Percentiles rank a stretch among this genome's conserved stretches.
Evolutionary conservation across 2,797 vertebrate genomes (phyloP).

Genomic region (Carduelis carduelis): DNA sequence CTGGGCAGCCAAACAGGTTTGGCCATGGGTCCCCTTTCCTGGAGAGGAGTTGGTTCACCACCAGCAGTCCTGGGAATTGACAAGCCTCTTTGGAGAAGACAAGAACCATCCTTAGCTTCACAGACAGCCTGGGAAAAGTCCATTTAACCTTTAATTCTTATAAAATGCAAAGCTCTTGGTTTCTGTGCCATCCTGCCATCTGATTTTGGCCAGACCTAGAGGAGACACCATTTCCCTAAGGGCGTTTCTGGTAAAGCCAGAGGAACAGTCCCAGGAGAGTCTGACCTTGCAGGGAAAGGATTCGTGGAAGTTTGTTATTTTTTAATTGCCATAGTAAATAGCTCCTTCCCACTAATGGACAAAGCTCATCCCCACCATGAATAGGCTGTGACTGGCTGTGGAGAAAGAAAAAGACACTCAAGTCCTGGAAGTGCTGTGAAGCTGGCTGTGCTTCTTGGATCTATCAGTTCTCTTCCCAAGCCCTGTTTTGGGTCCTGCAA

Average conservation of each 20-base stretch:
- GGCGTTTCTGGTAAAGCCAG: neutral
- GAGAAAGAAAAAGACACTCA: accelerated
- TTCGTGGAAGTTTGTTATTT: neutral
- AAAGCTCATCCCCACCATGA: accelerated
- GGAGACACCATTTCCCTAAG: neutral
- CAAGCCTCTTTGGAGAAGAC: neutral
- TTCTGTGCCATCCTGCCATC: neutral
- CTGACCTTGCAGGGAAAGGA: neutral
- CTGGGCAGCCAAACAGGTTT: neutral
- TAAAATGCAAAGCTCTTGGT: neutral
- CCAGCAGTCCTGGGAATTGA: neutral
- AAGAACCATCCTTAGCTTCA: neutral
- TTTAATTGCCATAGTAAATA: neutral
- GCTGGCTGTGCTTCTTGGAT: neutral
- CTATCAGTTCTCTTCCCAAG: neutral
- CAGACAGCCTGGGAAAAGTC: neutral
- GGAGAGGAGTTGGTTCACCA: neutral
- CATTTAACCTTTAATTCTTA: neutral
- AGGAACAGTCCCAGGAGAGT: neutral
- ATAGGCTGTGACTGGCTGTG: neutral
- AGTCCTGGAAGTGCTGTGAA: accelerated
- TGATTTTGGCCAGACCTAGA: neutral
- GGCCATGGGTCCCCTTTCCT: neutral
- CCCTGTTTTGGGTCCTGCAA: neutral
- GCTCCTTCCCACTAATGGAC: neutral